These are phyloP conservation scores for Rotaria socialis DNA, from an alignment of 2,888 invertebrate species.

Conservation along the genomic window DNA sequence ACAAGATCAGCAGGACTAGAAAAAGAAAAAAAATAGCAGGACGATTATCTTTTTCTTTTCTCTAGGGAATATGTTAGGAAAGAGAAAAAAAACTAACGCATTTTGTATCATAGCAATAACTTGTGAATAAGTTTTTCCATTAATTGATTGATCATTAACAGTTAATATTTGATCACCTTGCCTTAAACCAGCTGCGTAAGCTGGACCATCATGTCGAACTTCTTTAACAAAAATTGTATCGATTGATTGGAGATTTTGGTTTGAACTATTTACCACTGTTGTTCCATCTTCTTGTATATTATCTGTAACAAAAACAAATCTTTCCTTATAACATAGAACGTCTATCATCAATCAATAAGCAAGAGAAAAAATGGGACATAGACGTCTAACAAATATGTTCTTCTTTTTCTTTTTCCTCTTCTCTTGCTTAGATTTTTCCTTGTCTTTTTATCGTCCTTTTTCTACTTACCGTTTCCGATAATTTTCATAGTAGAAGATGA, in stretches of 20 bases:
- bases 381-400: background rate
- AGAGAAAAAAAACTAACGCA: conserved; percentile 51
- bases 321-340: background rate
- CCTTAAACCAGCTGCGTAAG: conserved; percentile 76
- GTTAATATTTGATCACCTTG: conserved; percentile 80
- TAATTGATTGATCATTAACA: conserved; percentile 81
- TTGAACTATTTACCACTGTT: background rate
- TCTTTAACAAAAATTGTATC: conserved; percentile 95
- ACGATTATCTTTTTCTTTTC: background rate
- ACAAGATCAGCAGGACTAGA: conserved; percentile 72
- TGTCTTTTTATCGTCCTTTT: too few species aligned
- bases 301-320: conserved; percentile 19
- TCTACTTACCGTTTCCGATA: background rate
- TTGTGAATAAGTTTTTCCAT: conserved; percentile 75
- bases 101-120: conserved; percentile 83
- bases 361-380: background rate
- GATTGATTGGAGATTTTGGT: conserved; percentile 70
- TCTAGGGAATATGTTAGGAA: background rate
- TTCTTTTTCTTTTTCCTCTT: background rate
- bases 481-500: background rate
- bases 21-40: conserved; percentile 42
- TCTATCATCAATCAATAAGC: background rate
- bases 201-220: conserved; percentile 79
- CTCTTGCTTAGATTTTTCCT: too few species aligned
- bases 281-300: conserved; percentile 23